A percentile compares a stretch with the other conserved stretches of the same genome.
Conservation (phyloP, 2,113 vertebrate species). For the Mus pahari region DNA sequence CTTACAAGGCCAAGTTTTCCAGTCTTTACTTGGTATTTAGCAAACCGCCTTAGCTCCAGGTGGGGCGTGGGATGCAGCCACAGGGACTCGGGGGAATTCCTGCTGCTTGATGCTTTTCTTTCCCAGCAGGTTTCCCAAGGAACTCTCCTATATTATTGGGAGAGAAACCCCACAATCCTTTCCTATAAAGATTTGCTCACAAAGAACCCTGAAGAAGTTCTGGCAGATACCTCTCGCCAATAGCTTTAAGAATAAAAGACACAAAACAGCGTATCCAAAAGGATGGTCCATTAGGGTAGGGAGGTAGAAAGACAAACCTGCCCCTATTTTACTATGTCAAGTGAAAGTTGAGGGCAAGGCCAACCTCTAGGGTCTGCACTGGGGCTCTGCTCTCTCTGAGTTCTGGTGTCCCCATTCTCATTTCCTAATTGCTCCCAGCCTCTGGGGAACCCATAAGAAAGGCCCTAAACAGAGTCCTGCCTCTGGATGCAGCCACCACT, state of each 20-base stretch:
- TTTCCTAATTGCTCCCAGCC: not conserved
- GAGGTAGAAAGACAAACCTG: not conserved
- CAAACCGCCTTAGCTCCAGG: not conserved
- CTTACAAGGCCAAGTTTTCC: not conserved
- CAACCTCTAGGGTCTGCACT: not conserved
- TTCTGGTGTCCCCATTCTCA: too few species aligned
- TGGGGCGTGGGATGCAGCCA: too few species aligned
- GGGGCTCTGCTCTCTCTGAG: not conserved
- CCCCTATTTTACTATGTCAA: not conserved
- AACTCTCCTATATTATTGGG: not conserved
- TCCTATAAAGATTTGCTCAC: not conserved
- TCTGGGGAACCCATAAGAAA: not conserved
- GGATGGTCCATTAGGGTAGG: too few species aligned
- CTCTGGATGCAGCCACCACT: not conserved
- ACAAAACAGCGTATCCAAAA: not conserved
- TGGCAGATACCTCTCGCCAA: not conserved
- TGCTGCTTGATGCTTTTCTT: not conserved
- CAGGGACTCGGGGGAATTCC: not conserved
- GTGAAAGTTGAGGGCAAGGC: not conserved
- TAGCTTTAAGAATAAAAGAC: not conserved
- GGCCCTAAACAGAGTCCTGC: not conserved
- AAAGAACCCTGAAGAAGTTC: not conserved
- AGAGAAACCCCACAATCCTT: not conserved
- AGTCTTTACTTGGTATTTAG: not conserved
- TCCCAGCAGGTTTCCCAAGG: not conserved